Conservation (phyloP, 2,797 vertebrate species). For the Ambastaia sidthimunki region DNA sequence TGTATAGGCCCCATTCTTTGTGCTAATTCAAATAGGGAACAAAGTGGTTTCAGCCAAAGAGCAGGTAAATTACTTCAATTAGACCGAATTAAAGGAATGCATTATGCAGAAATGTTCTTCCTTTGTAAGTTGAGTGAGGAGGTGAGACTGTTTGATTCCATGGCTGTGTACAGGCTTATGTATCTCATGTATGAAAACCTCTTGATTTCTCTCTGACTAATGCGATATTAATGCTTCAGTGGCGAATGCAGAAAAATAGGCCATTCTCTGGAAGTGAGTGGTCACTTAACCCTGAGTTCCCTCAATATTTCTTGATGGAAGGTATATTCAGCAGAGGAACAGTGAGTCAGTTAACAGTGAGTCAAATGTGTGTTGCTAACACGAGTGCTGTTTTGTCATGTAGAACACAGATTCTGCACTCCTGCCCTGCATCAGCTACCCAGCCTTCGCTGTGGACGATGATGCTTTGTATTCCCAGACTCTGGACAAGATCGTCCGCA, state of each 20-base stretch:
- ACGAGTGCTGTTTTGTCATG: background rate
- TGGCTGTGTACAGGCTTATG: conserved; percentile 17
- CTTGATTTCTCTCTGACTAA: conserved; percentile 52
- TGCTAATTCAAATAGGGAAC: conserved; percentile 30
- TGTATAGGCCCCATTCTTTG: conserved; percentile 24
- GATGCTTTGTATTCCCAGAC: conserved; percentile 92
- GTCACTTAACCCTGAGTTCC: conserved; percentile 10
- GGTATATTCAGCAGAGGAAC: conserved; percentile 15
- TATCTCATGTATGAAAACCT: conserved; percentile 41
- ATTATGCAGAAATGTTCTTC: conserved; percentile 46
- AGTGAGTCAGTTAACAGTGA: background rate
- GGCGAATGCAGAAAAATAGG: conserved; percentile 27
- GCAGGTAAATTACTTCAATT: conserved; percentile 44
- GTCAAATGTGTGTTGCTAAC: background rate
- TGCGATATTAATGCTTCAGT: conserved; percentile 46
- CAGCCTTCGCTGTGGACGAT: conserved; percentile 95
- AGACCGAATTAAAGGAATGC: conserved; percentile 34
- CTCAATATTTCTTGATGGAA: conserved; percentile 19
- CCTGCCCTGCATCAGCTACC: conserved; percentile 95
- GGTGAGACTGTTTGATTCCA: background rate
- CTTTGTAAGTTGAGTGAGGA: conserved; percentile 16
- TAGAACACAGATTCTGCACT: conserved; percentile 97
- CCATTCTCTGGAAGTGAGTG: conserved; percentile 30
- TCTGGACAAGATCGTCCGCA: conserved; percentile 92
- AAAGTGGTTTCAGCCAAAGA: conserved; percentile 24